Percentiles rank a stretch among this genome's conserved stretches.
phyloP scores from a whole-genome alignment of 1,140 invertebrate species.

The Chymomyza costata region DNA sequence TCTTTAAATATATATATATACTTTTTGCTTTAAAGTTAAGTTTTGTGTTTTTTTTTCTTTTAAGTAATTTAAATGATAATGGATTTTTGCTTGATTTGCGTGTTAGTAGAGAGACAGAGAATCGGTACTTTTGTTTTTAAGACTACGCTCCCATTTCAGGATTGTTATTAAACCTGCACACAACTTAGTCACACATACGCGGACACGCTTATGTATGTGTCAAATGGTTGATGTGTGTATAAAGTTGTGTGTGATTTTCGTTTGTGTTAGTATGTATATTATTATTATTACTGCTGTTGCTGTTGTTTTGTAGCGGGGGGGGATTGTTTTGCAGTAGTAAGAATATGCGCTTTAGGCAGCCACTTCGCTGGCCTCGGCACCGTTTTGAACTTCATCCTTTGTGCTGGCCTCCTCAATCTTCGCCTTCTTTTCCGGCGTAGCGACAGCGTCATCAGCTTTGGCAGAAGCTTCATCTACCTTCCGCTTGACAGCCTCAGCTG shows the following conservation, averaged over 20 bases:
- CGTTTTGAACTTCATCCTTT: conserved; percentile 73
- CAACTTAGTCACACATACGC: conserved; percentile 2
- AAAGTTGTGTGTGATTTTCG: conserved; percentile 23
- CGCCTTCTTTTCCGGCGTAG: conserved; percentile 73
- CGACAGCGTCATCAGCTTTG: conserved; percentile 64
- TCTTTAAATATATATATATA: conserved; percentile 45
- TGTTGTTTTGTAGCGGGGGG: conserved; percentile 26
- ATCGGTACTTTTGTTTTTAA: conserved; percentile 59
- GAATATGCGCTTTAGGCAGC: conserved; percentile 55
- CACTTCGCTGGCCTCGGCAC: conserved; percentile 70
- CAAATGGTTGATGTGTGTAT: conserved; percentile 6
- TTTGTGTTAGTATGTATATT: conserved; percentile 61
- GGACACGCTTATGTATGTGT: background rate
- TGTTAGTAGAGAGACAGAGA: conserved; percentile 61
- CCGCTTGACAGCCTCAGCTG: conserved; percentile 68
- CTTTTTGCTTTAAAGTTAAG: conserved; percentile 62
- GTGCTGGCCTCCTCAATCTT: conserved; percentile 71
- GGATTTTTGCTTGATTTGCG: conserved; percentile 47
- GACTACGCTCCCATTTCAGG: conserved; percentile 56
- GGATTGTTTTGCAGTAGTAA: conserved; percentile 10
- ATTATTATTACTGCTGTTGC: conserved; percentile 45
- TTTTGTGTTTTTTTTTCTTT: conserved; percentile 20
- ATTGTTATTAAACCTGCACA: conserved; percentile 48
- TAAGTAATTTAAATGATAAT: conserved; percentile 71
- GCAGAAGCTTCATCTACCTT: conserved; percentile 62